phyloP scores from a whole-genome alignment of 1,140 invertebrate species.

The Tigriopus japonicus region DNA sequence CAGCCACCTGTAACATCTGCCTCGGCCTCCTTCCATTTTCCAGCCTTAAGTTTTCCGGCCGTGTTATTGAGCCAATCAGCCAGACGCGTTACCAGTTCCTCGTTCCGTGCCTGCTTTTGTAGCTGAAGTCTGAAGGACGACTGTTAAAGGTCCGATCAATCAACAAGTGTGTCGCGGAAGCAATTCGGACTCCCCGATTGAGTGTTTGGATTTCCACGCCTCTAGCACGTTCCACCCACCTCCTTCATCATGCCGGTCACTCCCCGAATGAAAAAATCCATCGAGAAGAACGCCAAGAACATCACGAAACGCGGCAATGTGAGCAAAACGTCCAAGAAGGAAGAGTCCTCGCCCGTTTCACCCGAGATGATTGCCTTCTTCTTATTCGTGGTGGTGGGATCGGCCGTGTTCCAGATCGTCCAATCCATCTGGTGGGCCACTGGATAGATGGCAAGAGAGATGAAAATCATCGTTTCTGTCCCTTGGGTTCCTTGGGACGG shows the following conservation, averaged over 20 bases:
- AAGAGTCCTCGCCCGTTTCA: constrained; percentile 7
- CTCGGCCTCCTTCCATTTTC: too few species aligned
- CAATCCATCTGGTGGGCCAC: neutral
- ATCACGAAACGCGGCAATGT: constrained; percentile 13
- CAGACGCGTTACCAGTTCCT: too few species aligned
- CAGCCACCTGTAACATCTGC: too few species aligned
- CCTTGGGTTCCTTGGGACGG: too few species aligned
- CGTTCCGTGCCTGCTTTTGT: too few species aligned
- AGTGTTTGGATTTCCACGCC: neutral
- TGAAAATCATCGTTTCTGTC: too few species aligned
- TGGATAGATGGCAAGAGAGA: too few species aligned
- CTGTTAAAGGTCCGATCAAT: constrained; percentile 10
- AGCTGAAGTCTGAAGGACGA: too few species aligned
- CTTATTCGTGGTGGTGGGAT: constrained; percentile 13
- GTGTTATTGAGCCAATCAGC: too few species aligned
- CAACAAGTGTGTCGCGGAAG: neutral
- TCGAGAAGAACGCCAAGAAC: constrained; percentile 15
- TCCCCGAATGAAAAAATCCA: constrained; percentile 10
- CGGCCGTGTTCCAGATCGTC: constrained; percentile 14
- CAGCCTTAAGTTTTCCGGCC: too few species aligned
- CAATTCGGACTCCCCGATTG: neutral
- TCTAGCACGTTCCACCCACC: neutral
- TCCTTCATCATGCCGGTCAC: constrained; percentile 9
- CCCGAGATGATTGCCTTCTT: constrained; percentile 9
- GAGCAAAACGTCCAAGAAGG: constrained; percentile 9